A percentile compares a stretch with the other conserved stretches of the same genome.
Evolutionary conservation across 2,797 vertebrate genomes (phyloP).

Genomic region (Heliangelus exortis): DNA sequence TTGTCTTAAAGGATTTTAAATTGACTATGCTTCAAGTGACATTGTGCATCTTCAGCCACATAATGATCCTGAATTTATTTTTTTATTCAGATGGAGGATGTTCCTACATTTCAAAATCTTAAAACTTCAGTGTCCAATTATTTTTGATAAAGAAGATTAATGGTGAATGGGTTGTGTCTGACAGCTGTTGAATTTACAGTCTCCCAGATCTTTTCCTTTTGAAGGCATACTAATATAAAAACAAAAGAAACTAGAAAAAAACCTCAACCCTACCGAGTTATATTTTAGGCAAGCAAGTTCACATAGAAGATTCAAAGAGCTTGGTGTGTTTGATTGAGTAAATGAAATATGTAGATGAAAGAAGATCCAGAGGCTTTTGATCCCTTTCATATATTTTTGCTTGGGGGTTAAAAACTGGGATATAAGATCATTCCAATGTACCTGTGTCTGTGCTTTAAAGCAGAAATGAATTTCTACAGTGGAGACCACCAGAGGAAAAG

Average conservation of each 20-base stretch:
- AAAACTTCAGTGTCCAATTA: not conserved
- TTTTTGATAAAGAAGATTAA: not conserved
- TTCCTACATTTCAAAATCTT: not conserved
- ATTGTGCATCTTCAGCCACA: not conserved
- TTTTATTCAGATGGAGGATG: not conserved
- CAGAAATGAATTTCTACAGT: not conserved
- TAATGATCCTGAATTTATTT: not conserved
- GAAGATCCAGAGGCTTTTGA: constrained; percentile 48
- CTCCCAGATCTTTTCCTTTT: not conserved
- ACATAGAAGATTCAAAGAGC: constrained; percentile 30
- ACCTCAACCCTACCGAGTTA: not conserved
- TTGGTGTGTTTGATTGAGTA: not conserved
- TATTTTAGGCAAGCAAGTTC: constrained; percentile 28
- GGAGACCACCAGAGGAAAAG: not conserved
- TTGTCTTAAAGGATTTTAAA: not conserved
- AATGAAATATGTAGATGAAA: constrained; percentile 49
- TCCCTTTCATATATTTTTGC: constrained; percentile 23
- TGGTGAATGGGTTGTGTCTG: not conserved
- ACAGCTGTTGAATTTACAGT: not conserved
- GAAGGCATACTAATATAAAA: not conserved
- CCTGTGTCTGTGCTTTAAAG: not conserved
- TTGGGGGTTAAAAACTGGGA: constrained; percentile 4
- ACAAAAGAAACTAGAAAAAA: not conserved
- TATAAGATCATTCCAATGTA: not conserved
- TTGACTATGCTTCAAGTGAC: not conserved